Base-by-base conservation (phyloP, 2,888 invertebrate species). In the Acronicta alni region DNA sequence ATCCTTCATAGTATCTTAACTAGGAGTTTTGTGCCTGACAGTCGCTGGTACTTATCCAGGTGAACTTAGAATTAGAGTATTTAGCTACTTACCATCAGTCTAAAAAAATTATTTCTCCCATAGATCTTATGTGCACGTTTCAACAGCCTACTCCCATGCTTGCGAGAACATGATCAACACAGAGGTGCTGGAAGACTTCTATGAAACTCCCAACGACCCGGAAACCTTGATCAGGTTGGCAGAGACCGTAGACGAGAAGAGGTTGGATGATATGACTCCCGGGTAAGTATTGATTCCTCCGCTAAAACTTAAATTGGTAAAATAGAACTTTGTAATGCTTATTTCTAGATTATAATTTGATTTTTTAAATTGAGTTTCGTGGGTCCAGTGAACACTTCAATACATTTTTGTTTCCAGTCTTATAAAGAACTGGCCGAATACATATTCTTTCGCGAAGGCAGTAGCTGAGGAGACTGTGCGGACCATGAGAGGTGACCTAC, bases 111-210 rank as follows among this genome's bases (percentile, higher is more conserved):
- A 12, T 32, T 32, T 32, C 32, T 35, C n/a, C 14, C 39, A 8
- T 41, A 51, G 51, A n/a, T 41, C 51, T 8, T 51, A 10, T 16
- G 51, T 51, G 2, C 42, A 51, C 15, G 42, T 51, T 0, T 51
- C 51, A 8, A 51, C 51, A 6, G 51, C 51, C 0, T 51, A 51
- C 41, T 42, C 51, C 0, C 12, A 51, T n/a, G 51, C 51, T 0
- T 32, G 41, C 5, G 32, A 32, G 10, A 32, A 18, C 15, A 7
- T 14, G 32, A 42, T 51, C 18, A 3, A 35, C 6, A 35, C 38
- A 2, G 32, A 42, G 9, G 32, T 51, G 3, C 9, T 18, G 5
- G 54, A 54, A 10, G 47, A 67, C 9, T 75, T 64, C 49, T 68
- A 72, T 37, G 38, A 62, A 8, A 48, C 41, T 9, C 75, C 75